Base-by-base conservation (phyloP, 2,797 vertebrate genomes). In the Chaunax sp. region DNA sequence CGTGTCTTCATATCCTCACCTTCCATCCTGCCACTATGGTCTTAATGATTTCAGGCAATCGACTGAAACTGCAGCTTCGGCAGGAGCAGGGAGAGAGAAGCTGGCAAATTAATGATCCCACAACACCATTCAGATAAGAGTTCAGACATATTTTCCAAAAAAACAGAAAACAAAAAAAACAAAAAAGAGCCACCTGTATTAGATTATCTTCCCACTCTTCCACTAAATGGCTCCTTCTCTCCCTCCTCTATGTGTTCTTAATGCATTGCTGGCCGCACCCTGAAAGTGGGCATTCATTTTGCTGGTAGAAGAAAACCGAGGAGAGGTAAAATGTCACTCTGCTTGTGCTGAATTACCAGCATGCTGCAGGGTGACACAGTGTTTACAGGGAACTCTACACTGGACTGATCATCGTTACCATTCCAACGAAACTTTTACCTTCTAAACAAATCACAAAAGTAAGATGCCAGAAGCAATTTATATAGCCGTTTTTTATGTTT, bases 91-190 rank as follows among this genome's bases (percentile, higher is more conserved):
- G 46, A 33, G 37, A 74, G 72, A 64, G 65, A 80, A 71, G 49
- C 52, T 46, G 66, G 58, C 60, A 78, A 80, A 86, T 83, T 82
- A 88, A 89, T 86, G 80, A 84, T 59, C 69, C 72, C 51, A 57
- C 78, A 78, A 74, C 72, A 69, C 47, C 1, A 35, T 35, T 67
- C 71, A 58, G 78, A 82, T 78, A 78, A 77, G 50, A 75, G 69
- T 52, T 15, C 9, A 73, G 61, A 62, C 56, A 72, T 69, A 71
- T 81, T 75, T 71, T 41, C 19, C 18, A 15, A 8, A 7, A n/a
- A 26, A 51, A 28, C 66, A 63, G 73, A 58, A 51, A 52, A 12
- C 1, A 23, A 30, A 25, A n/a, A 20, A 30, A 51, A 51, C 44
- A 23, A 55, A 47, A 20, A 68, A 56, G 41, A 69, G 37, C 62